Percentiles rank a stretch among this genome's conserved stretches.
Conservation (phyloP, 2,113 vertebrate species). For the Sinocyclocheilus maitianheensis region DNA sequence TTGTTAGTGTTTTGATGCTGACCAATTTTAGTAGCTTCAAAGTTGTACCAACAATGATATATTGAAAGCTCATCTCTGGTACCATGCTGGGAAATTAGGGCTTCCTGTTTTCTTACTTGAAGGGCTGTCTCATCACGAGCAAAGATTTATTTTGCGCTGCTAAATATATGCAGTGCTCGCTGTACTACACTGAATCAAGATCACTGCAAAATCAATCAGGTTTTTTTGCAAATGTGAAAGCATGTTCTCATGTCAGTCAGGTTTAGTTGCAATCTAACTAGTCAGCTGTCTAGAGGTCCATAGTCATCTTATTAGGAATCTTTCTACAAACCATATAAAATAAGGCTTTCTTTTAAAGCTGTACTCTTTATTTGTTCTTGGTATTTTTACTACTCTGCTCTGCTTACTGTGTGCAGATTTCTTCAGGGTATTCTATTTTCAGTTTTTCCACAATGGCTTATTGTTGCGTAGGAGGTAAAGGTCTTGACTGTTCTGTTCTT, state of each 20-base stretch:
- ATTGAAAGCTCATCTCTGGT: not conserved
- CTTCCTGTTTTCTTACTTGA: not conserved
- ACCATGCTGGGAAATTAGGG: not conserved
- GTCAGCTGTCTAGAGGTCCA: not conserved
- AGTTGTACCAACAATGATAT: not conserved
- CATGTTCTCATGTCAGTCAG: conserved; percentile 8
- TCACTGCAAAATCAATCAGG: not conserved
- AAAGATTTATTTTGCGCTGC: not conserved
- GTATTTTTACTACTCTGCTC: not conserved
- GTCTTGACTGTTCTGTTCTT: conserved; percentile 46
- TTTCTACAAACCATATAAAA: not conserved
- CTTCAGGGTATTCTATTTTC: conserved; percentile 27
- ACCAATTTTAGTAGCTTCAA: not conserved
- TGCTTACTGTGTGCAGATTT: conserved; percentile 40
- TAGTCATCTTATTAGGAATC: conserved; percentile 14
- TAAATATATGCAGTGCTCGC: not conserved
- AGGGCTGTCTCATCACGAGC: not conserved
- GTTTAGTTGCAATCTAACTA: not conserved
- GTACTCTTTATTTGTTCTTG: not conserved
- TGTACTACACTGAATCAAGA: not conserved
- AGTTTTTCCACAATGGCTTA: not conserved
- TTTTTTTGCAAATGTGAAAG: not conserved
- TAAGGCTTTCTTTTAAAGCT: conserved; percentile 16
- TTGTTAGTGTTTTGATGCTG: conserved; percentile 28
- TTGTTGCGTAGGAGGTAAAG: conserved; percentile 30